Evolutionary conservation across 2,797 vertebrate genomes (phyloP).

Genomic region (Rousettus madagascariensis): DNA sequence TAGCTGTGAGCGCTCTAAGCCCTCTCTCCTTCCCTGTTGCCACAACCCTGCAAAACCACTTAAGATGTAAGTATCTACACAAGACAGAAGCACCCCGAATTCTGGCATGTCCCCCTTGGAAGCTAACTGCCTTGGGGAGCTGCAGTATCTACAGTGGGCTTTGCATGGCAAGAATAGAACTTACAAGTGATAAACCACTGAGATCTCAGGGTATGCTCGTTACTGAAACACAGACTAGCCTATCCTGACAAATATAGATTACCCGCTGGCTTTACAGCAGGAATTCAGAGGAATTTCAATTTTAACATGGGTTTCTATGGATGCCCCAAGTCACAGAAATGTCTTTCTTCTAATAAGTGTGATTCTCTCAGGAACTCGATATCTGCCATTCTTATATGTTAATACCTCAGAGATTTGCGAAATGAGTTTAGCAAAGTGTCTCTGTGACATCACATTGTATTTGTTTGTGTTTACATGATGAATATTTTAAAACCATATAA

Average conservation of each 20-base stretch:
- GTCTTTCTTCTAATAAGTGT: fast-evolving
- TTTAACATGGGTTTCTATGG: not conserved
- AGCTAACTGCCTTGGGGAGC: not conserved
- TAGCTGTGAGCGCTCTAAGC: fast-evolving
- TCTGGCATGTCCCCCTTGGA: not conserved
- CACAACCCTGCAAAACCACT: not conserved
- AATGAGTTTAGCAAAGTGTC: not conserved
- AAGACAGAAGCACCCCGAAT: not conserved
- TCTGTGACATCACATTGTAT: not conserved
- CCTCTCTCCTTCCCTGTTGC: not conserved
- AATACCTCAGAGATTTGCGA: not conserved
- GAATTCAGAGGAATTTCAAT: not conserved
- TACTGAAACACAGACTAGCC: not conserved
- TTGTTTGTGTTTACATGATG: not conserved
- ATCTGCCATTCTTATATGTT: not conserved
- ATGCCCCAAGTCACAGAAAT: not conserved
- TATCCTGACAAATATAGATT: not conserved
- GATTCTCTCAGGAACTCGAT: not conserved
- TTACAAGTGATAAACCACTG: not conserved
- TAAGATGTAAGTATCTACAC: not conserved
- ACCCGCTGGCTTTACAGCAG: not conserved
- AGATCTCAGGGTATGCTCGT: not conserved
- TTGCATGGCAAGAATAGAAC: not conserved
- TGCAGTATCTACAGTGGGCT: not conserved
- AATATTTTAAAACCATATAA: not conserved